Base-by-base conservation (phyloP, 2,113 vertebrate genomes). In the Cariama cristata region DNA sequence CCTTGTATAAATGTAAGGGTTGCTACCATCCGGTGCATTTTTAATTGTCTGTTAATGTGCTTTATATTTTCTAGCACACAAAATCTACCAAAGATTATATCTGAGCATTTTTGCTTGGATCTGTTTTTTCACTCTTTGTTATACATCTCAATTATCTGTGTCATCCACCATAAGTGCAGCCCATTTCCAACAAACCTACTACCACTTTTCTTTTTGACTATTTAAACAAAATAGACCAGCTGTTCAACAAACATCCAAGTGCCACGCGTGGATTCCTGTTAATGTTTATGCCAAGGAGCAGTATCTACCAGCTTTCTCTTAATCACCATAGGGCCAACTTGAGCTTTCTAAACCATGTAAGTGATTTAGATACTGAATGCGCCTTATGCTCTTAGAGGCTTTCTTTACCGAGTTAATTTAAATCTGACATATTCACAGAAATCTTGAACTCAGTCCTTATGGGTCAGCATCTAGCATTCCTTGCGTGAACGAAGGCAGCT, bases 381-480 rank as follows among this genome's bases (percentile, higher is more conserved):
- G 6, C 85, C 67, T 83, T 50, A 50, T 35, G 52, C 38, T 88
- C 44, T 47, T 12, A 10, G 60, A 83, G 72, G 33, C 86, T 92
- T 94, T 94, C 63, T 88, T 63, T 63, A 62, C 50, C 0, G 11
- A 22, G 52, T 81, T 92, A 79, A 93, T 90, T 95, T 52, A 93
- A 96, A 88, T 44, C 86, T 60, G 60, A 84, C 94, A 77, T 52
- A 75, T 93, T 97, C 90, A 96, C 83, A 81, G 88, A 91, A 88
- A 96, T 97, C 94, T 81, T 95, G 86, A 97, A 97, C 95, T 88
- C 88, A 10, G 79, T 19, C 60, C 92, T 77, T 86, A 44, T 92
- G 76, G 94, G 90, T 97, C 90, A 97, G 82, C 72, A 92, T 88
- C 90, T 74, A 90, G 83, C 90, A 95, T 90, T 86, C 91, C 90